These are phyloP conservation scores for Petroica traversi DNA, from an alignment of 2,113 vertebrate species.

Conservation along the genomic window DNA sequence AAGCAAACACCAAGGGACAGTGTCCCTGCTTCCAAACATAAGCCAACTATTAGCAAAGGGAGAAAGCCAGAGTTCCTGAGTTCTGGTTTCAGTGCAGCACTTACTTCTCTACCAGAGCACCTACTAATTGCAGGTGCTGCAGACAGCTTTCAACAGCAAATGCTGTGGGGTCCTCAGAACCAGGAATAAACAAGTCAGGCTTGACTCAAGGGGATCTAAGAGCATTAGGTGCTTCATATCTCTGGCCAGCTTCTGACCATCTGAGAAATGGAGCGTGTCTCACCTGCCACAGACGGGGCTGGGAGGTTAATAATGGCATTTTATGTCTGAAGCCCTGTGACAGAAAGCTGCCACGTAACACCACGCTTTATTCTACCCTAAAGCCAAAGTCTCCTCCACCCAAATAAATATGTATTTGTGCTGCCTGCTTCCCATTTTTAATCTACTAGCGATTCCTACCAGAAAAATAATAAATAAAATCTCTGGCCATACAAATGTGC, in stretches of 20 bases:
- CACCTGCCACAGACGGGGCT: neutral
- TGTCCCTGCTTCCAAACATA: neutral
- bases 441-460: neutral
- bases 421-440: neutral
- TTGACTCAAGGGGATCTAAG: neutral
- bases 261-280: conserved; percentile 14
- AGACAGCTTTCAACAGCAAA: neutral
- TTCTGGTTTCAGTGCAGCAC: neutral
- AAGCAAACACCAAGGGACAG: neutral
- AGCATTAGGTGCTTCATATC: neutral
- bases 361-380: conserved; percentile 3
- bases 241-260: conserved; percentile 17
- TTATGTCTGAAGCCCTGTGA: neutral
- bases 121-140: neutral
- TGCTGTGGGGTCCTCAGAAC: neutral
- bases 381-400: conserved; percentile 47
- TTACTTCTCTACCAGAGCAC: neutral
- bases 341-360: conserved; percentile 39
- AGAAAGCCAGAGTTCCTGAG: neutral
- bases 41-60: neutral
- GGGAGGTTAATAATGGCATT: conserved; percentile 27
- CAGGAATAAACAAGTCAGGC: neutral
- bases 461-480: conserved; percentile 31
- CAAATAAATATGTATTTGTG: conserved; percentile 22
- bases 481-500: neutral